Evolutionary conservation across 2,113 vertebrate genomes (phyloP), one percentile per base, ranked within the genome.

Genomic region (Brienomyrus brachyistius): DNA sequence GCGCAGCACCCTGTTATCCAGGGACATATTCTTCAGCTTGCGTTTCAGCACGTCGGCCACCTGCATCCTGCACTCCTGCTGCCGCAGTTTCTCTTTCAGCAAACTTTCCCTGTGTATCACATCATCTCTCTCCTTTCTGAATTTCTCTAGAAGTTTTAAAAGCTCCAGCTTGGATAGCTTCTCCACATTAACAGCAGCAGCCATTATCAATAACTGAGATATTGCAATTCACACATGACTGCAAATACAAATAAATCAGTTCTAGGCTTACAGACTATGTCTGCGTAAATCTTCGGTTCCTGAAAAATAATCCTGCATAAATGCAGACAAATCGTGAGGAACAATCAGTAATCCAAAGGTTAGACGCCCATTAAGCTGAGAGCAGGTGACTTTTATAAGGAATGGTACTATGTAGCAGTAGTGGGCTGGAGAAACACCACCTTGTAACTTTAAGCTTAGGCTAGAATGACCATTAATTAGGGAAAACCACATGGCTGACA

Each of bases 401-500:
- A 74, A 19, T 87, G 62, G 59, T 31, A 70, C 59, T 52, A 3
- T 48, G 23, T 35, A 19, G 8, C 21, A 89, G 35, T 40, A 1
- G 35, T 40, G 35, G 35, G 35, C 35, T 40, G 35, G 35, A 40
- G 90, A 92, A 91, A 88, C 89, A 90, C 88, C 91, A 91, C 90
- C 87, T 35, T 96, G 95, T 96, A 96, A 96, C 93, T 94, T 94
- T 95, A 96, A 94, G 95, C 95, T 94, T 88, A 91, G 95, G 95
- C 94, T 96, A 95, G 95, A 95, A 96, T 96, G 94, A 96, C 96
- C 95, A 95, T 94, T 96, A 96, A 96, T 95, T 96, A 96, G 95
- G 94, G 93, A 92, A 86, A 93, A 89, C 92, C 91, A 92, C 90
- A 91, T 91, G 91, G 90, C 92, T 94, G 93, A 95, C 94, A 95